phyloP scores from a whole-genome alignment of 2,113 vertebrate genomes.

The Oncorhynchus nerka region DNA sequence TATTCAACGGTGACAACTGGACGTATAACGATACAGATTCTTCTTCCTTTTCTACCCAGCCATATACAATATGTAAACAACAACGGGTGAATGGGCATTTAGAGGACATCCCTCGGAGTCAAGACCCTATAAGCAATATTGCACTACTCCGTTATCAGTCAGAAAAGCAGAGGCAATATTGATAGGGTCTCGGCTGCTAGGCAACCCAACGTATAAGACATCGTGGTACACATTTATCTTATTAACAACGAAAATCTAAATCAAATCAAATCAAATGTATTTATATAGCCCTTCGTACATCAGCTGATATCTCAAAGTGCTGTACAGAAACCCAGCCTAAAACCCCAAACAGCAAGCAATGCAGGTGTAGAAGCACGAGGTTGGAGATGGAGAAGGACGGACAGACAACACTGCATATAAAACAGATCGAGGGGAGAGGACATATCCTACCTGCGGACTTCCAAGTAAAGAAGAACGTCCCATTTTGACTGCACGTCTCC shows the following conservation, averaged over 20 bases:
- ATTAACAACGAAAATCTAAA: neutral
- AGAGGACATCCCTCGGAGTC: constrained; percentile 75
- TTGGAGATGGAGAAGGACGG: neutral
- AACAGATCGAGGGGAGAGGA: neutral
- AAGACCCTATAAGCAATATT: constrained; percentile 99
- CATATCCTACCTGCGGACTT: constrained; percentile 19
- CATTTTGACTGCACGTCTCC: constrained; percentile 7
- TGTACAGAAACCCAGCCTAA: no score
- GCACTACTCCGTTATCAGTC: constrained; percentile 86
- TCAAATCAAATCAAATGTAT: no score
- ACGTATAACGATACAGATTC: no score
- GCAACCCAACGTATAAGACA: constrained; percentile 26
- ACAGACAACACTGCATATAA: neutral
- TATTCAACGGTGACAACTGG: no score
- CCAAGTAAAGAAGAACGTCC: constrained; percentile 17
- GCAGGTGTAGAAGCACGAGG: no score
- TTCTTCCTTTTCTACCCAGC: no score
- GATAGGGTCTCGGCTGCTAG: constrained; percentile 89
- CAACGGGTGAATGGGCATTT: constrained; percentile 15
- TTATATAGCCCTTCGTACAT: no score
- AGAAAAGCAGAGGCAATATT: constrained; percentile 93
- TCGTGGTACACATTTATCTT: constrained; percentile 14
- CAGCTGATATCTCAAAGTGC: no score
- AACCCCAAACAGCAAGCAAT: no score
- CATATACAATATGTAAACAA: no score